Percentiles rank a stretch among this genome's conserved stretches.
Conservation (phyloP, 2,113 vertebrate species). For the Mionectes macconnelli region DNA sequence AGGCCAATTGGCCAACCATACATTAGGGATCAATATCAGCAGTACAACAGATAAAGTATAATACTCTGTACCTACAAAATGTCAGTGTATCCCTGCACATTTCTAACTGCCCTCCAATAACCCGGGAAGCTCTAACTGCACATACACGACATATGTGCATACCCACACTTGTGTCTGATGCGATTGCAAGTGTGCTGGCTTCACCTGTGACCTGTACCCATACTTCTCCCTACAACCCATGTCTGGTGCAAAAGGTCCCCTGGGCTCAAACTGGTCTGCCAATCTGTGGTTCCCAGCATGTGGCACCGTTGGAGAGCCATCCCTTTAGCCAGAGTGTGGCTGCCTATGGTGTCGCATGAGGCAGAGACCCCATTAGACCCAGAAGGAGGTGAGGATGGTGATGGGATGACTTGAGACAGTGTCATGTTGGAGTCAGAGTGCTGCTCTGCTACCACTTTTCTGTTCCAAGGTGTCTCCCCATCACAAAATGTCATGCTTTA, state of each 20-base stretch:
- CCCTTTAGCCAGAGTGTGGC: not conserved
- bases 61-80: not conserved
- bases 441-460: not conserved
- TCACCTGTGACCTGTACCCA: not conserved
- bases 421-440: not conserved
- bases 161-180: too few relatives aligned
- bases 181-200: not conserved
- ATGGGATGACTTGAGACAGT: not conserved
- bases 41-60: not conserved
- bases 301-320: not conserved
- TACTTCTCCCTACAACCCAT: rapidly evolving
- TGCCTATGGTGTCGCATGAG: not conserved
- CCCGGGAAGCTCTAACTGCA: not conserved
- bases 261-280: not conserved
- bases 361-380: not conserved
- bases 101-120: not conserved
- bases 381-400: not conserved
- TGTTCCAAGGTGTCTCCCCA: not conserved
- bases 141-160: rapidly evolving
- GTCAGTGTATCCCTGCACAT: too few relatives aligned
- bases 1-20: not conserved
- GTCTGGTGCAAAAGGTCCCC: rapidly evolving
- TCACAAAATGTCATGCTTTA: not conserved
- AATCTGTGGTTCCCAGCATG: not conserved
- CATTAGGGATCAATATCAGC: not conserved